phyloP scores from a whole-genome alignment of 37 sponge, comb jelly and placozoan genomes.

The Dysidea cf. avara region DNA sequence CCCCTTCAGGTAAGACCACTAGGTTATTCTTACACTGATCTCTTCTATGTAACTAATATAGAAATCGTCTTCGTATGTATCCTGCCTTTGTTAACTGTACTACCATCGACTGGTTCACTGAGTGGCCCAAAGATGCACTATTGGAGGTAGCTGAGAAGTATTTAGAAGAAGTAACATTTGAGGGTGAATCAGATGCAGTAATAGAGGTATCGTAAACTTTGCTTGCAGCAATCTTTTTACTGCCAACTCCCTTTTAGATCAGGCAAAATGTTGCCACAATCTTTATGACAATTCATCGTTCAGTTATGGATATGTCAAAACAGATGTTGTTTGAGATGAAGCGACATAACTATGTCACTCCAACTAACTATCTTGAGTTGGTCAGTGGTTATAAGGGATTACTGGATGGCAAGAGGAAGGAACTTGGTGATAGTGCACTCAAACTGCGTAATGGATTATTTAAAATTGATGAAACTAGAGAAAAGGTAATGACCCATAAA shows the following conservation, averaged over 20 bases:
- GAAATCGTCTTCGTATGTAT: slow-evolving; percentile 93
- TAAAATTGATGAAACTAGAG: slow-evolving; percentile 93
- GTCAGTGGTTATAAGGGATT: slow-evolving; percentile 95
- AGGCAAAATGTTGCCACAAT: slow-evolving; percentile 70
- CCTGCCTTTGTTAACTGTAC: slow-evolving; percentile 99
- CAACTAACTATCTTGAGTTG: slow-evolving; percentile 98
- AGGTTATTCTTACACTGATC: no score
- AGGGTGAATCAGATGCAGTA: slow-evolving; percentile 13
- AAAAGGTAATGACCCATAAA: no score
- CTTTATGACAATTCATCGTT: slow-evolving; percentile 92
- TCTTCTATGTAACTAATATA: no score
- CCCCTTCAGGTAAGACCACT: slow-evolving; percentile 75
- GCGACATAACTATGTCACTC: slow-evolving; percentile 98
- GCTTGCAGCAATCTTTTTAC: background rate
- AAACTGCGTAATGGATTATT: slow-evolving; percentile 92
- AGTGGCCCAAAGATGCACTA: slow-evolving; percentile 99
- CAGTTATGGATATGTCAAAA: slow-evolving; percentile 91
- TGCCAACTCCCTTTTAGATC: slow-evolving; percentile 22
- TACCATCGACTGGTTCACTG: slow-evolving; percentile 98
- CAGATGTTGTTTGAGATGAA: slow-evolving; percentile 97
- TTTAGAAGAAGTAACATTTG: slow-evolving; percentile 85
- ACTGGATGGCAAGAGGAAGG: slow-evolving; percentile 91
- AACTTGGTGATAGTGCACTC: slow-evolving; percentile 84
- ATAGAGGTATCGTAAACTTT: background rate
- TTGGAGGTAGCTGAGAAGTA: slow-evolving; percentile 94